A percentile compares a stretch with the other conserved stretches of the same genome.
Evolutionary conservation across 2,797 vertebrate species (phyloP).

Genomic region (Pteropus rufus): DNA sequence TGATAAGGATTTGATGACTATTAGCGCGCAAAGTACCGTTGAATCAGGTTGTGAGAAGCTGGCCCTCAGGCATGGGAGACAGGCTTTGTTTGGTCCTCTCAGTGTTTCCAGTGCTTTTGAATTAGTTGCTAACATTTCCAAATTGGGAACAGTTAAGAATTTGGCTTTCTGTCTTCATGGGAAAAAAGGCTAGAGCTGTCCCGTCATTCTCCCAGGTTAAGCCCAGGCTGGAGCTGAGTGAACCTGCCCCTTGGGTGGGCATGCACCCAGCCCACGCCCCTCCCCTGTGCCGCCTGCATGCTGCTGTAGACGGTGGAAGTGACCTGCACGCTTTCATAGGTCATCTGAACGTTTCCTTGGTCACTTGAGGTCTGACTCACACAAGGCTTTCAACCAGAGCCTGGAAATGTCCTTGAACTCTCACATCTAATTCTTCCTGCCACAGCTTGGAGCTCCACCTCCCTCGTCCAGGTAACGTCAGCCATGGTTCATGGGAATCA

Average conservation of each 20-base stretch:
- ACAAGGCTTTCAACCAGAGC: background rate
- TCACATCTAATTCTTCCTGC: background rate
- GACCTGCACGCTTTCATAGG: background rate
- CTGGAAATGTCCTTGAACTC: background rate
- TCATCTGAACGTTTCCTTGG: background rate
- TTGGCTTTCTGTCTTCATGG: background rate
- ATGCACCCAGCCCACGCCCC: accelerated
- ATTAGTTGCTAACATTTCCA: background rate
- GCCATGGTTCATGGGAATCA: background rate
- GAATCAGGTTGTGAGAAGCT: background rate
- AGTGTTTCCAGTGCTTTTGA: background rate
- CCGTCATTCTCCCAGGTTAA: too few species aligned
- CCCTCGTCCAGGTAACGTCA: accelerated
- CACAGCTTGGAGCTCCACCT: accelerated
- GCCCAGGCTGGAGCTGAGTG: background rate
- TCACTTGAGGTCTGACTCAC: background rate
- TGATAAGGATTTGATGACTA: background rate
- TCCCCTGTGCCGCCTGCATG: background rate
- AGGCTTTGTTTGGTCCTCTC: background rate
- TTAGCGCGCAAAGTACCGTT: background rate
- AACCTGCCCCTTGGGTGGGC: background rate
- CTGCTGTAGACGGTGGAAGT: background rate
- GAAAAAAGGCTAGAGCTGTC: background rate
- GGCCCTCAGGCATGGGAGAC: background rate
- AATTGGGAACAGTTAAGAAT: background rate